A percentile compares a stretch with the other conserved stretches of the same genome.
Evolutionary conservation across 2,888 invertebrate species (phyloP).

Genomic region (Lampropteryx suffumata): DNA sequence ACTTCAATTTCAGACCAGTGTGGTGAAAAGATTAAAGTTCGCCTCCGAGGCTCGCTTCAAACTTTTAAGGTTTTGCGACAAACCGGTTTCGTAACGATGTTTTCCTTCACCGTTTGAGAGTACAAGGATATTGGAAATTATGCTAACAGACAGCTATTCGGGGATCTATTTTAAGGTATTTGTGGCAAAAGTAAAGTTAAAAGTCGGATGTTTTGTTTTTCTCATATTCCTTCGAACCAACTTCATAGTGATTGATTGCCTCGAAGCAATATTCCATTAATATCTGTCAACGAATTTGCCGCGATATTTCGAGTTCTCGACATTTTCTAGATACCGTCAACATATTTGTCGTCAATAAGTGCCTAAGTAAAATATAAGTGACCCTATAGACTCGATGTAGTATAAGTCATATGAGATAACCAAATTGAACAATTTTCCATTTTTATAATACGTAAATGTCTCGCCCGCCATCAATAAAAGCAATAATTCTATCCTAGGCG

Average conservation of each 20-base stretch:
- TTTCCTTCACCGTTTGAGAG: too few species aligned
- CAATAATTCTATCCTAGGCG: constrained; percentile 59
- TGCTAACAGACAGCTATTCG: constrained; percentile 26
- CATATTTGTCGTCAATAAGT: constrained; percentile 6
- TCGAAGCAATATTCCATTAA: constrained; percentile 71
- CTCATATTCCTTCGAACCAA: constrained; percentile 50
- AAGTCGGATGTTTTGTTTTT: constrained; percentile 52
- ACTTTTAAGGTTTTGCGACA: too few species aligned
- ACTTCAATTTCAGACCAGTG: too few species aligned
- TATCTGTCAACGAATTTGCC: constrained; percentile 74
- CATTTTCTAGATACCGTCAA: constrained; percentile 41
- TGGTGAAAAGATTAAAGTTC: too few species aligned
- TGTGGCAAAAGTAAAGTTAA: constrained; percentile 46
- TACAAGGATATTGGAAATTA: constrained; percentile 1
- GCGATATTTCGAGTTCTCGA: constrained; percentile 42
- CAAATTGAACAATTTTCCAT: constrained; percentile 13
- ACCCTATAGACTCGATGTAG: too few species aligned
- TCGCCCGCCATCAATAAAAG: constrained; percentile 45
- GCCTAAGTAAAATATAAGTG: too few species aligned
- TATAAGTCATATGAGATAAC: too few species aligned
- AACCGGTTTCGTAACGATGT: too few species aligned
- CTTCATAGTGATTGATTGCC: constrained; percentile 72
- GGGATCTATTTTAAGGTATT: constrained; percentile 40
- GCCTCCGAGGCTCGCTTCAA: too few species aligned
- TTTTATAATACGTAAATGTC: constrained; percentile 27